Base-by-base conservation (phyloP, 2,113 vertebrate genomes). In the Poeciliopsis retropinna region DNA sequence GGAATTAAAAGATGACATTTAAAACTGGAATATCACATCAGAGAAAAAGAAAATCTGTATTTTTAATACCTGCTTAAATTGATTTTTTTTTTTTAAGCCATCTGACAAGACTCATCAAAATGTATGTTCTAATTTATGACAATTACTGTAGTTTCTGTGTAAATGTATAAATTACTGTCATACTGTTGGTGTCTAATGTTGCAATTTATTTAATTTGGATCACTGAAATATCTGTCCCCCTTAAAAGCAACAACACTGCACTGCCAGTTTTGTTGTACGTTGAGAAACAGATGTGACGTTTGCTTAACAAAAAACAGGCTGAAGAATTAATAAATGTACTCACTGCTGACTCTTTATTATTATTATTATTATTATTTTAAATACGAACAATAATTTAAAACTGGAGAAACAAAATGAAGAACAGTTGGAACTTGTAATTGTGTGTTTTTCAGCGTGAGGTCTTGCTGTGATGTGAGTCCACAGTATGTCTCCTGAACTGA, bases 371-470 rank as follows among this genome's bases (percentile, higher is more conserved):
- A 3, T 41, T 41, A 1, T 41, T 41, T 41, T 14, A 14, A 14
- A 41, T 47, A 47, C 34, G 3, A 54, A n/a, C 30, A 62, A 12
- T 34, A 28, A 51, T 30, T 57, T 31, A 41, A 27, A 65, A 15
- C 32, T 6, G 47, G 15, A 54, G 39, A 17, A 64, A 72, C 34
- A 12, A n/a, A 64, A 32, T 15, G 61, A 28, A 69, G 68, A 83
- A 29, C 22, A 32, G 28, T 60, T 54, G 60, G 32, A 80, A 72
- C 64, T 73, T 79, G 65, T 72, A 75, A 68, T 85, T 63, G 25
- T 67, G 60, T 9, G 47, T 66, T 76, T 75, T 64, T 47, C 4
- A 30, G 19, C 22, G 11, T 64, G 44, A 84, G 25, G 11, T 13
- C 25, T 54, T 22, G 65, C 28, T 51, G 60, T 37, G 47, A 19